These are phyloP conservation scores for Pogonognathellus flavescens DNA, from an alignment of 1,140 invertebrate species.

Conservation along the genomic window DNA sequence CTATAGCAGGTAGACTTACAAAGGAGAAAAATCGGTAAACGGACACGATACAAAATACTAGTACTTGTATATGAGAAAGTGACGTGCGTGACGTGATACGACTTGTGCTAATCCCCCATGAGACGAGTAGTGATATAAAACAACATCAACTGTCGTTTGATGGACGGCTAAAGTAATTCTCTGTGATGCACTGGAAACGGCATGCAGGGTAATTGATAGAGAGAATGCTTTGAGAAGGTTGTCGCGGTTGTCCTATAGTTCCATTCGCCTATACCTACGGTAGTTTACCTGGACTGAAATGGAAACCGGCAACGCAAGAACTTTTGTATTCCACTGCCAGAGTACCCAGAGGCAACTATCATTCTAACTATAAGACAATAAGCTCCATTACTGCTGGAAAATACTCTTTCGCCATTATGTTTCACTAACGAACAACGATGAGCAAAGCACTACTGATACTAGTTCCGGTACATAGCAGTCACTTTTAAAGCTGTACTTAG, in stretches of 20 bases:
- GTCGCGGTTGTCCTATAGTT: background rate
- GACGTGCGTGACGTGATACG: slow-evolving; percentile 18
- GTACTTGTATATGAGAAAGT: background rate
- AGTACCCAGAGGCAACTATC: background rate
- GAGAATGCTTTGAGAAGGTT: slow-evolving; percentile 1
- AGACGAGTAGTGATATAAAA: slow-evolving; percentile 39
- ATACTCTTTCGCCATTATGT: too few species aligned
- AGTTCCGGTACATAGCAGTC: too few species aligned
- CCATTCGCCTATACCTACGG: background rate
- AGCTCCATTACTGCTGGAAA: too few species aligned
- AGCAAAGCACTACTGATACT: too few species aligned
- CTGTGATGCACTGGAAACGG: slow-evolving; percentile 34
- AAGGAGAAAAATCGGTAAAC: background rate
- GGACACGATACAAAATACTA: background rate
- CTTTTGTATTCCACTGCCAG: background rate
- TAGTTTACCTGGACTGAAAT: background rate
- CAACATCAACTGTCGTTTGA: slow-evolving; percentile 46
- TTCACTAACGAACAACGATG: too few species aligned
- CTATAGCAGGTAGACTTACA: too few species aligned
- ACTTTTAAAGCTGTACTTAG: too few species aligned
- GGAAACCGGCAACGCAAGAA: background rate
- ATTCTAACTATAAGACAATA: background rate
- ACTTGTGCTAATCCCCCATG: slow-evolving; percentile 25
- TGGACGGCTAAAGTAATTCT: slow-evolving; percentile 46
- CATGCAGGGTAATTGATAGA: background rate